Evolutionary conservation across 2,888 invertebrate species (phyloP).

Genomic region (Drosophila prostipennis): DNA sequence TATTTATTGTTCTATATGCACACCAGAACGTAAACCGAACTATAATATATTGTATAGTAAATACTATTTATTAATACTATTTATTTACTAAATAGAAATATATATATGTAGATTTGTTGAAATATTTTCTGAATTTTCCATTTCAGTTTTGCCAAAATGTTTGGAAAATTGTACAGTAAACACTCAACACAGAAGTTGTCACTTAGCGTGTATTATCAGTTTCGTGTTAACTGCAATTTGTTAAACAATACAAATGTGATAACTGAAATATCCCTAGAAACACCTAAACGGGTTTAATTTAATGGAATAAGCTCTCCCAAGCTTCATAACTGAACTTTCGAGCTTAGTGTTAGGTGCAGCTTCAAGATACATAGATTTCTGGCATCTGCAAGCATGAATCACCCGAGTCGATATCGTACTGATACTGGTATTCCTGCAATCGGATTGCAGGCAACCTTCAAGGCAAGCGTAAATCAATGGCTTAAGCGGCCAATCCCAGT

Average conservation of each 20-base stretch:
- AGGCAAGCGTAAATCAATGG: conserved; percentile 39
- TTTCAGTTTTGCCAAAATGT: not conserved
- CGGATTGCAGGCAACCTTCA: conserved; percentile 20
- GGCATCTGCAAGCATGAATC: conserved; percentile 18
- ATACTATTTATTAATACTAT: too few species aligned
- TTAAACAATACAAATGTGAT: conserved; percentile 1
- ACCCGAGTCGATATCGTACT: conserved; percentile 18
- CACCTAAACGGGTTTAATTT: not conserved
- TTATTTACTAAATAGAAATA: too few species aligned
- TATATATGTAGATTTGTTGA: too few species aligned
- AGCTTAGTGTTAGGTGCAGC: conserved; percentile 16
- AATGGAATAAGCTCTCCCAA: conserved; percentile 8
- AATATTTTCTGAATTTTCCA: too few species aligned
- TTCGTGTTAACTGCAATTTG: conserved; percentile 15
- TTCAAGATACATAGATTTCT: conserved; percentile 1
- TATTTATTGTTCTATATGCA: too few species aligned
- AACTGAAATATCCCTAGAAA: not conserved
- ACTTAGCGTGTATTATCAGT: conserved; percentile 3
- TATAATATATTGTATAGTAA: too few species aligned
- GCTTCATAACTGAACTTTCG: not conserved
- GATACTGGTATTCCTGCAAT: conserved; percentile 34
- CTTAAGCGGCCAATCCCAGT: conserved; percentile 33
- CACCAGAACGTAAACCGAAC: too few species aligned
- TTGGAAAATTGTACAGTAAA: not conserved
- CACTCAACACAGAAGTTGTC: not conserved